Evolutionary conservation across 1,140 invertebrate genomes (phyloP).

Genomic region (Wasmannia auropunctata): DNA sequence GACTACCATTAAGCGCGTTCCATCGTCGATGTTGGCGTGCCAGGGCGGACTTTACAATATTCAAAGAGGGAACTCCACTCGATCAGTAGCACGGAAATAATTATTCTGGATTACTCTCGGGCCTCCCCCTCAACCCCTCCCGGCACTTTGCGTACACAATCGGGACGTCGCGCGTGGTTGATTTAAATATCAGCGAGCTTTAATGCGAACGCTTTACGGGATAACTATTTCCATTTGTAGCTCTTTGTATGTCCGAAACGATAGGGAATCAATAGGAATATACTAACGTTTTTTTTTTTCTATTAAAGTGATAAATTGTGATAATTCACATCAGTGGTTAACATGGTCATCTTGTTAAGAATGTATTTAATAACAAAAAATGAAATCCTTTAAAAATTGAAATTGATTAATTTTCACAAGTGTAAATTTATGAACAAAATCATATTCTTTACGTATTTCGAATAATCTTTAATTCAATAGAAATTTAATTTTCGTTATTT

Average conservation of each 20-base stretch:
- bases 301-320: neutral
- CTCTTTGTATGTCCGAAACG: neutral
- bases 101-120: constrained; percentile 65
- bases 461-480: neutral
- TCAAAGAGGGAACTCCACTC: constrained; percentile 58
- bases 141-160: constrained; percentile 24
- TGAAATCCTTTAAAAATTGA: too few species aligned
- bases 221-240: constrained; percentile 30
- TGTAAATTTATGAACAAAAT: constrained; percentile 1
- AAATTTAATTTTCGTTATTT: neutral
- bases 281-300: neutral
- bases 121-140: neutral
- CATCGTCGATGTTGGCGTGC: constrained; percentile 36
- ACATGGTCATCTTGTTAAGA: neutral
- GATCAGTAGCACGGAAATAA: constrained; percentile 69
- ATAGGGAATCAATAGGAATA: neutral
- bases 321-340: neutral
- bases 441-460: neutral
- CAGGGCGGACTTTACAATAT: constrained; percentile 46
- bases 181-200: constrained; percentile 56
- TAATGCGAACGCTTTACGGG: constrained; percentile 17
- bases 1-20: constrained; percentile 79
- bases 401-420: neutral
- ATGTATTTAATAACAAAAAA: neutral
- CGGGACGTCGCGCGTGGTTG: neutral